A percentile compares a stretch with the other conserved stretches of the same genome.
These are phyloP conservation scores for Serinus canaria DNA, from an alignment of 2,113 vertebrate species.

Conservation along the genomic window DNA sequence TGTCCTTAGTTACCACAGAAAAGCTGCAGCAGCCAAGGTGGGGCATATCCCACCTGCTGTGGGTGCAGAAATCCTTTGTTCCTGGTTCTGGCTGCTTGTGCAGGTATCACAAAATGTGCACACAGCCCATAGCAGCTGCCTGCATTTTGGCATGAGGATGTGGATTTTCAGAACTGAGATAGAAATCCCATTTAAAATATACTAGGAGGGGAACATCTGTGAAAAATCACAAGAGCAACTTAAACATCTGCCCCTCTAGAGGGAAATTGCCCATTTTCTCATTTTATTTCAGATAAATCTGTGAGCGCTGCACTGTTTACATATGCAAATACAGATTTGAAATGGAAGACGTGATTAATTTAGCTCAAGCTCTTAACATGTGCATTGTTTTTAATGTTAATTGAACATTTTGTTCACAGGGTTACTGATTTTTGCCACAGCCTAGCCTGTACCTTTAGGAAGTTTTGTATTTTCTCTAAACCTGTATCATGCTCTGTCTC, in stretches of 20 bases:
- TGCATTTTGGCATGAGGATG: neutral
- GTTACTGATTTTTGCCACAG: neutral
- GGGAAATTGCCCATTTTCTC: slow-evolving; percentile 40
- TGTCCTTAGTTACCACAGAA: neutral
- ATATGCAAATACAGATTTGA: slow-evolving; percentile 35
- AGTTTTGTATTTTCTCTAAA: neutral
- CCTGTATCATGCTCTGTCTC: neutral
- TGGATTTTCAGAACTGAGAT: slow-evolving; percentile 23
- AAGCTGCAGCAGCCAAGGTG: neutral
- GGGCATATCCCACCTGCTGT: neutral
- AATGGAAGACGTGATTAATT: slow-evolving; percentile 49
- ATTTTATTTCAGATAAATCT: slow-evolving; percentile 52
- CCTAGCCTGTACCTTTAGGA: neutral
- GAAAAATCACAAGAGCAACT: slow-evolving; percentile 29
- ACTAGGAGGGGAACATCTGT: slow-evolving; percentile 64
- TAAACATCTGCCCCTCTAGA: slow-evolving; percentile 63
- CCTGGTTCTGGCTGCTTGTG: neutral
- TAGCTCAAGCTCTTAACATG: neutral
- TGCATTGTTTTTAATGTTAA: slow-evolving; percentile 34
- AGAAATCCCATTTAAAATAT: slow-evolving; percentile 34
- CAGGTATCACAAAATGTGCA: neutral
- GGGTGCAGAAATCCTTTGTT: neutral
- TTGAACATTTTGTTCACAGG: neutral
- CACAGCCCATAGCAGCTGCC: neutral
- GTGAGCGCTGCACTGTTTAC: slow-evolving; percentile 39